phyloP scores from a whole-genome alignment of 2,113 vertebrate genomes.

The Arvicanthis niloticus region DNA sequence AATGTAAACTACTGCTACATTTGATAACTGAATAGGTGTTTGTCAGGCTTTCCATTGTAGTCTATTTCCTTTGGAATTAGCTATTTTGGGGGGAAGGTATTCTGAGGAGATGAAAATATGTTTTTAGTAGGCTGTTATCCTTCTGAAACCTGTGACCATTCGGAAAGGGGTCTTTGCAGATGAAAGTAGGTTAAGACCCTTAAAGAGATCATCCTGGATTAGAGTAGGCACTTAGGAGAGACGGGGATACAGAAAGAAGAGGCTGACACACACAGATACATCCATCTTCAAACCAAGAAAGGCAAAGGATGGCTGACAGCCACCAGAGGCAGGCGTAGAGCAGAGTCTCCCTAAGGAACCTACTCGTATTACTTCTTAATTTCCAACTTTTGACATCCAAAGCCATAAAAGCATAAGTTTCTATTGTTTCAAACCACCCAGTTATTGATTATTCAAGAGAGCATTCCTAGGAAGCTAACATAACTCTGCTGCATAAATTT shows the following conservation, averaged over 20 bases:
- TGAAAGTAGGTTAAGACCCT: slow-evolving; percentile 65
- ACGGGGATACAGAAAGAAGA: neutral
- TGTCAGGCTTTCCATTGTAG: neutral
- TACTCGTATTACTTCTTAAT: neutral
- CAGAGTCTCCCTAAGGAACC: neutral
- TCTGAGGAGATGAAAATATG: slow-evolving; percentile 13
- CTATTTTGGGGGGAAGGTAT: neutral
- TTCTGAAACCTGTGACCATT: slow-evolving; percentile 10
- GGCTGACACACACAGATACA: neutral
- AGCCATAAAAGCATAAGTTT: neutral
- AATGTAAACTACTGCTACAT: neutral
- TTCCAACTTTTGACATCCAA: slow-evolving; percentile 29
- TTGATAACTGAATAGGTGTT: neutral
- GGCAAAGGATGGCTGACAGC: neutral
- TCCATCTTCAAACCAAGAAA: slow-evolving; percentile 34
- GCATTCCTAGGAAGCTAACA: neutral
- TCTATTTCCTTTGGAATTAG: slow-evolving; percentile 28
- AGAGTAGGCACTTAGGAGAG: slow-evolving; percentile 38
- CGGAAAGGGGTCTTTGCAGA: slow-evolving; percentile 36
- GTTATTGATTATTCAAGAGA: neutral
- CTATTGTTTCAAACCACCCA: neutral
- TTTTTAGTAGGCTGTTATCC: neutral
- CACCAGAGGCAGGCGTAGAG: neutral
- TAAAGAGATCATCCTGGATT: slow-evolving; percentile 62
- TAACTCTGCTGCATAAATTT: neutral